A percentile compares a stretch with the other conserved stretches of the same genome.
Evolutionary conservation across 2,888 invertebrate species (phyloP).

Genomic region (Sminthurides aquaticus): DNA sequence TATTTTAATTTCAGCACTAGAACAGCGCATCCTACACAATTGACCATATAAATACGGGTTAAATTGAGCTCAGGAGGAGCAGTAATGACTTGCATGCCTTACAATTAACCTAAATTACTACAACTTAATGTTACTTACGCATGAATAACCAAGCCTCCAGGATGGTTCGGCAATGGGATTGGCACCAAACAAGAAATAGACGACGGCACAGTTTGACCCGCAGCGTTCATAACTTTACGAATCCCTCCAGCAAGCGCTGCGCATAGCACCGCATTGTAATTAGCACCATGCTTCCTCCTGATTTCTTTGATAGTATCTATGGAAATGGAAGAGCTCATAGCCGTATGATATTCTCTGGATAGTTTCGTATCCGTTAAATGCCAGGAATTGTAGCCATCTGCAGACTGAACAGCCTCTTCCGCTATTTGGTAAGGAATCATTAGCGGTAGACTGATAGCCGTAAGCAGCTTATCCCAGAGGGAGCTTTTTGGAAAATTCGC

Average conservation of each 20-base stretch:
- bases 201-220: neutral
- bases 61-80: too few species aligned
- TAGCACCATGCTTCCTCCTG: neutral
- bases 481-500: neutral
- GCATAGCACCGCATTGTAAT: neutral
- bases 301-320: neutral
- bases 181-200: neutral
- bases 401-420: too few species aligned
- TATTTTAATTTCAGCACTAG: too few species aligned
- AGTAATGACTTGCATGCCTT: too few species aligned
- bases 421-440: too few species aligned
- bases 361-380: too few species aligned
- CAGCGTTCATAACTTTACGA: neutral
- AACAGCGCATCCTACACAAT: too few species aligned
- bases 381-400: too few species aligned
- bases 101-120: too few species aligned
- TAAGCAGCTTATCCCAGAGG: neutral
- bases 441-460: neutral
- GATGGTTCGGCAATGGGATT: slow-evolving; percentile 1
- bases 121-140: neutral
- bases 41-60: too few species aligned
- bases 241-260: neutral
- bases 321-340: neutral
- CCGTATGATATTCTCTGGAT: neutral
- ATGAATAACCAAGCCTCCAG: neutral